Evolutionary conservation across 2,113 vertebrate genomes (phyloP), one percentile per base, ranked within the genome.

Genomic region (Phycodurus eques): DNA sequence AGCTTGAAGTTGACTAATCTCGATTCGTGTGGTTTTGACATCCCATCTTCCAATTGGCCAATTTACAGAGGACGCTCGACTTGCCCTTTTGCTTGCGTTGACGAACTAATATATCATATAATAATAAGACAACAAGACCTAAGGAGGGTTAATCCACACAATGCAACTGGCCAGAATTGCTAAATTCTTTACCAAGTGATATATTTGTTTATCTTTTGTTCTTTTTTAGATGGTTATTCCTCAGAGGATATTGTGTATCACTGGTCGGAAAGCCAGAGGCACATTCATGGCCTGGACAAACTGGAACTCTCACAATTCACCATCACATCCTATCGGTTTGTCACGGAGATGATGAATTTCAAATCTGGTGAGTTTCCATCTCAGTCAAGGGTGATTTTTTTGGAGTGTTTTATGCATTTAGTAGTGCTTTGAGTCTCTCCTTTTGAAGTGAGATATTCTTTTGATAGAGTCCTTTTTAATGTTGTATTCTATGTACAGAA

Each of bases 271-370:
- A 98, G 94, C 90, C 97, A 99, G 87, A 93, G 86, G 22, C 92
- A 95, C 80, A 98, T 98, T 85, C 97, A 99, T 0, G 96, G 97
- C 33, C 89, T 99, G 88, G 97, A 99, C 87, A 94, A 96, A 84
- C 92, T 99, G 77, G 95, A 99, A 82, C 92, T 99, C 61, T 96
- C 97, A 22, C 97, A 99, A 80, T 99, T 98, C 90, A 99, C 97
- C 76, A 98, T 99, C 83, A 98, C 95, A 13, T 95, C 91, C 85
- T 98, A 97, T 85, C 93, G 88, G 46, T 99, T 99, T 79, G 93
- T 94, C 74, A 97, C 95, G 0, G 96, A 99, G 85, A 91, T 94
- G 64, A 92, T 96, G 94, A 99, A 98, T 89, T 96, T 98, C 85
- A 99, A 99, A 90, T 97, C 95, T 1, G 97, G 97, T 98, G 90